A percentile compares a stretch with the other conserved stretches of the same genome.
phyloP scores from a whole-genome alignment of 2,113 vertebrate genomes.

The Notechis scutatus region DNA sequence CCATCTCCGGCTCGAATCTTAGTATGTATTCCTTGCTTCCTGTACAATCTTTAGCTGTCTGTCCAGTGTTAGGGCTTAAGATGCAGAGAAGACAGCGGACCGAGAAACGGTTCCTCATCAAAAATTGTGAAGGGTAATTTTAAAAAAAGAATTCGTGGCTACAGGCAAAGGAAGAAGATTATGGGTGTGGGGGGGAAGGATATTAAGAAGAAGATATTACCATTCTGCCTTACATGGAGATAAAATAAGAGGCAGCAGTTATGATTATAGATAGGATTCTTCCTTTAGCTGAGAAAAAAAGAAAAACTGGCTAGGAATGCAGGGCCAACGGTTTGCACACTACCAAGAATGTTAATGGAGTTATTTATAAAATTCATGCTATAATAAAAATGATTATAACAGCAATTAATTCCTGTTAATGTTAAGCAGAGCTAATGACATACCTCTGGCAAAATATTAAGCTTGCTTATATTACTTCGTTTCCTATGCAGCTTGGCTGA shows the following conservation, averaged over 20 bases:
- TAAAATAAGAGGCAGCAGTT: neutral
- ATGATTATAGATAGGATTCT: neutral
- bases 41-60: neutral
- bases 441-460: neutral
- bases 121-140: neutral
- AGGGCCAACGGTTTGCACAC: neutral
- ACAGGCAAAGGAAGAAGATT: neutral
- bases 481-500: neutral
- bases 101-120: neutral
- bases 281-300: accelerated
- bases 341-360: neutral
- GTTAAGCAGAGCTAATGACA: slow-evolving; percentile 14
- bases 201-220: neutral
- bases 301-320: accelerated
- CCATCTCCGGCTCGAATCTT: neutral
- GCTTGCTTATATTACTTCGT: neutral
- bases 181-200: neutral
- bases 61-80: neutral
- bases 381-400: slow-evolving; percentile 14
- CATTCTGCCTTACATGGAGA: neutral
- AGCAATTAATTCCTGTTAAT: slow-evolving; percentile 18
- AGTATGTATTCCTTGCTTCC: neutral
- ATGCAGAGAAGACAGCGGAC: neutral
- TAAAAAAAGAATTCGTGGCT: neutral
- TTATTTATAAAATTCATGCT: neutral